These are phyloP conservation scores for Diglossa cyanea DNA, from an alignment of 2,797 vertebrate species.

Conservation along the genomic window DNA sequence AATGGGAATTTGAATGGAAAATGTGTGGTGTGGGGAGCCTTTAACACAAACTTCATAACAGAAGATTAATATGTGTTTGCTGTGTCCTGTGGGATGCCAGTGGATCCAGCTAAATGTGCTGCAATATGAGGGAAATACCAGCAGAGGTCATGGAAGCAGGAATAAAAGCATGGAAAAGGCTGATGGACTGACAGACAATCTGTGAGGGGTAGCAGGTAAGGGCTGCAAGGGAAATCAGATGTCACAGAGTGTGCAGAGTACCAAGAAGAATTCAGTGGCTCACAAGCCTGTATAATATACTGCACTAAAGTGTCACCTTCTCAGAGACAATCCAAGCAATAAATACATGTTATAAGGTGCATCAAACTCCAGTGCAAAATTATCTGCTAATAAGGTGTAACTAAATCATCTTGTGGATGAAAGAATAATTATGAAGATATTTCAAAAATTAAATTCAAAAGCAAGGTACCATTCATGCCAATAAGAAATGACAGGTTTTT, in stretches of 20 bases:
- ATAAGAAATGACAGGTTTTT: not conserved
- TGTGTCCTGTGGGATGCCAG: too few species aligned
- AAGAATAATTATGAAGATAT: not conserved
- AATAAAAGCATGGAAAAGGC: not conserved
- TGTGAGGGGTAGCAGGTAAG: not conserved
- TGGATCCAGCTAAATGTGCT: not conserved
- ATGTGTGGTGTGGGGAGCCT: not conserved
- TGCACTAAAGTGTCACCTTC: not conserved
- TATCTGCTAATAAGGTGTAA: not conserved
- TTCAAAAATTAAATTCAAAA: not conserved
- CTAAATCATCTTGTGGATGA: not conserved
- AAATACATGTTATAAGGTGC: not conserved
- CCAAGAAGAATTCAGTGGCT: not conserved
- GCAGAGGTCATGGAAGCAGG: conserved; percentile 35
- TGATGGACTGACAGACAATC: not conserved
- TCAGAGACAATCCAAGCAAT: not conserved
- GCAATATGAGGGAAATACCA: not conserved
- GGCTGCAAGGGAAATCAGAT: not conserved
- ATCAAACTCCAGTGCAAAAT: not conserved
- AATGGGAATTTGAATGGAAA: not conserved
- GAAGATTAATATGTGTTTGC: not conserved
- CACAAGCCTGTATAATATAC: not conserved
- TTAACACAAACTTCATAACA: not conserved
- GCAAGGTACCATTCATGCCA: not conserved
- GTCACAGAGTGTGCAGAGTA: not conserved